These are phyloP conservation scores for Drosophila lacertosa DNA, from an alignment of 1,140 invertebrate genomes.

Conservation along the genomic window DNA sequence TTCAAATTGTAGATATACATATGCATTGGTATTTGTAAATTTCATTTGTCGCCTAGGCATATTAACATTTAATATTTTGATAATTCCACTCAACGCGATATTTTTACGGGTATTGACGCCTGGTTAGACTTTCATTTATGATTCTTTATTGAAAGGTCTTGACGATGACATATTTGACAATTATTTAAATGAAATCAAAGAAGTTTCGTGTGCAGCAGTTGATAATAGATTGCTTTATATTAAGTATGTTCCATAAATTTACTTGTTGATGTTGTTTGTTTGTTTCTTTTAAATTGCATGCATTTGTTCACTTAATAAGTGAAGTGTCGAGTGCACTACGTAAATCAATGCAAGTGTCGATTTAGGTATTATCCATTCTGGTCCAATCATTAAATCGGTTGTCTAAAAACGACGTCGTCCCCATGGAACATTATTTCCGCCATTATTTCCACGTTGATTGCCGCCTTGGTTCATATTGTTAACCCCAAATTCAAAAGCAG, in stretches of 20 bases:
- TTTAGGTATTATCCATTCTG: conserved; percentile 24
- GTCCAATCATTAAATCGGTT: conserved; percentile 33
- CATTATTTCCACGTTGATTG: conserved; percentile 82
- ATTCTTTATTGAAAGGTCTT: conserved; percentile 24
- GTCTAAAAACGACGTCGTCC: conserved; percentile 80
- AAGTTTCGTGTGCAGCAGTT: conserved; percentile 13
- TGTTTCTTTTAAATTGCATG: neutral
- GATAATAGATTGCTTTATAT: conserved; percentile 21
- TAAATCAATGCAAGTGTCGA: conserved; percentile 19
- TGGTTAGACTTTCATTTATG: neutral
- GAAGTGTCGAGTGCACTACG: conserved; percentile 40
- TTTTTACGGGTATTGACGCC: neutral
- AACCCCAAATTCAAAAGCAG: conserved; percentile 82
- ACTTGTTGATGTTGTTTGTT: neutral
- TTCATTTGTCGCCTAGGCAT: neutral
- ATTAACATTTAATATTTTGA: neutral
- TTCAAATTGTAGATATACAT: conserved; percentile 40
- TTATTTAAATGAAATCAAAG: conserved; percentile 36
- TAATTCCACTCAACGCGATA: neutral
- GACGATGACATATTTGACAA: conserved; percentile 32
- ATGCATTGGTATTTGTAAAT: conserved; percentile 26
- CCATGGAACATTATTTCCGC: conserved; percentile 81
- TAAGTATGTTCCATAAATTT: conserved; percentile 8
- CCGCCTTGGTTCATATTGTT: conserved; percentile 81
- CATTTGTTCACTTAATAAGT: conserved; percentile 5